phyloP scores from a whole-genome alignment of 2,888 invertebrate species.

The Cylloceria caligata region DNA sequence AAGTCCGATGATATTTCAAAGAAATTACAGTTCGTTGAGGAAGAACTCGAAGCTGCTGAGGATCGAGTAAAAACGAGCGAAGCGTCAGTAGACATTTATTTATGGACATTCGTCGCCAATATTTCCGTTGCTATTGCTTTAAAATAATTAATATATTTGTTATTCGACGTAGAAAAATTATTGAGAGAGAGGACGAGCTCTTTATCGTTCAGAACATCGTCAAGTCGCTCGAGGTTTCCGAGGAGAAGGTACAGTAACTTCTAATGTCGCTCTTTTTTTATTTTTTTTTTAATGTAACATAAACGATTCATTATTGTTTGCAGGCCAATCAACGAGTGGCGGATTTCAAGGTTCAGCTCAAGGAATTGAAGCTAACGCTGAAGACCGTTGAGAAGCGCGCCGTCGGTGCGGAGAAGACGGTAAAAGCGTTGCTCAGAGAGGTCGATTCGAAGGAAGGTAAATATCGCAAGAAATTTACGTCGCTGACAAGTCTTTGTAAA shows the following conservation, averaged over 20 bases:
- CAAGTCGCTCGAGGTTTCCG: constrained; percentile 83
- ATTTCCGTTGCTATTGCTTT: background rate
- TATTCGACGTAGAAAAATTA: constrained; percentile 78
- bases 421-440: constrained; percentile 80
- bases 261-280: background rate
- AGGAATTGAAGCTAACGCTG: constrained; percentile 78
- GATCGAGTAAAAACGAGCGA: constrained; percentile 89
- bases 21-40: constrained; percentile 89
- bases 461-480: background rate
- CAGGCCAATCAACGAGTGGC: constrained; percentile 83
- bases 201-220: constrained; percentile 84
- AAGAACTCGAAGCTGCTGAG: constrained; percentile 89
- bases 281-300: background rate
- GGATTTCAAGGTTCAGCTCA: constrained; percentile 82
- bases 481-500: no score
- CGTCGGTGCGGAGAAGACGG: constrained; percentile 80
- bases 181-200: constrained; percentile 83
- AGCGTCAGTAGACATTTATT: constrained; percentile 82
- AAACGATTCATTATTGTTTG: background rate
- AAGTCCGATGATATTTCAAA: constrained; percentile 90
- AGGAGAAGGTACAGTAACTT: constrained; percentile 79
- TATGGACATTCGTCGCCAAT: background rate
- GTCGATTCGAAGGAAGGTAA: constrained; percentile 83
- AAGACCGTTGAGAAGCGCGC: constrained; percentile 83
- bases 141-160: background rate